phyloP scores from a whole-genome alignment of 2,888 invertebrate species.

The Octonoba sinensis region DNA sequence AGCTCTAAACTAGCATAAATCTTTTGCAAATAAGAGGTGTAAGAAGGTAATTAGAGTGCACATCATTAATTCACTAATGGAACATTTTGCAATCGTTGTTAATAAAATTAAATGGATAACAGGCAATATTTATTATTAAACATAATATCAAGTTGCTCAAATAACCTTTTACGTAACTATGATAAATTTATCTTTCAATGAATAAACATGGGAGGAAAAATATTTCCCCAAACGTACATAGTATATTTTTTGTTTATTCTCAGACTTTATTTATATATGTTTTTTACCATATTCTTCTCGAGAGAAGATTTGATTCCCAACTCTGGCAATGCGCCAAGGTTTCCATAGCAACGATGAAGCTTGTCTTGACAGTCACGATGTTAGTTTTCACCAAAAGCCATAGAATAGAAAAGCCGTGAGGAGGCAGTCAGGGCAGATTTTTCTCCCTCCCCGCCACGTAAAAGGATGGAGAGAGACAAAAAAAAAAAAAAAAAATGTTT shows the following conservation, averaged over 20 bases:
- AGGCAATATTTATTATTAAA: too few species aligned
- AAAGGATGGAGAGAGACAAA: constrained; percentile 26
- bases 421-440: constrained; percentile 3
- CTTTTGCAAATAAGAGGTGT: too few species aligned
- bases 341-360: constrained; percentile 44
- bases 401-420: neutral
- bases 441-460: neutral
- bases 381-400: constrained; percentile 10
- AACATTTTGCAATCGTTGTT: too few species aligned
- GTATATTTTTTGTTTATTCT: neutral
- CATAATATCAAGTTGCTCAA: too few species aligned
- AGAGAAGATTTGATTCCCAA: constrained; percentile 46
- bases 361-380: constrained; percentile 54
- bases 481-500: constrained; percentile 36
- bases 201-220: neutral
- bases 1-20: too few species aligned
- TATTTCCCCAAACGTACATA: neutral
- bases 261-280: constrained; percentile 3
- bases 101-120: too few species aligned
- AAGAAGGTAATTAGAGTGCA: too few species aligned
- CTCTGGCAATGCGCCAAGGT: constrained; percentile 53
- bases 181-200: too few species aligned
- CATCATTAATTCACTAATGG: too few species aligned
- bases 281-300: neutral
- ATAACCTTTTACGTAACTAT: too few species aligned